Evolutionary conservation across 2,888 invertebrate genomes (phyloP), one percentile per base, ranked within the genome.

Genomic region (Ochlodes sylvanus): DNA sequence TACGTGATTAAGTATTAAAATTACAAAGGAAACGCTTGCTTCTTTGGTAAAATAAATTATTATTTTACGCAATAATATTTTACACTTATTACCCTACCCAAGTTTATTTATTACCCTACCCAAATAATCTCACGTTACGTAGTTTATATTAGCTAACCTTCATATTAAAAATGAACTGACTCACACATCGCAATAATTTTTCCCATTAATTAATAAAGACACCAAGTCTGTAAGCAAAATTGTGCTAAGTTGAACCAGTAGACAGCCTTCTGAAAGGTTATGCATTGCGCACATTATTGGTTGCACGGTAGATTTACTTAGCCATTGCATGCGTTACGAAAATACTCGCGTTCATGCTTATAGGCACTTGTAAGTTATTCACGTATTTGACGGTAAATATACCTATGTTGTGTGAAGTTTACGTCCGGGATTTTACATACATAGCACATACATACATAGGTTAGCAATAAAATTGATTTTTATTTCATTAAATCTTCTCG

Each of bases 191-290:
- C 17, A 17, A 44, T 9, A 21, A 32, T 47, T 27, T 32, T 14
- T 17, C 17, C 60, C 32, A 32, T 47, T 17, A 47, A 61, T 61
- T 47, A n/a, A 61, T 17, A 34, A 44, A 60, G 14, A 47, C 60
- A 15, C 27, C 17, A 27, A 32, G 9, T 21, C 41, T 17, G 19
- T 60, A 15, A 47, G 52, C 27, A 32, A 54, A 57, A 57, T 21
- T 47, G 56, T 64, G 56, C 64, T 56, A 64, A 64, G 64, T 64
- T 57, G 21, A 57, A 64, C 57, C 34, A 38, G 57, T 65, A 21
- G 50, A 58, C 50, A 65, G 41, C 65, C 65, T 58, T 65, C 65
- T 58, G n/a, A 21, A 58, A 57, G 58, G 65, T 65, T 65, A 65
- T n/a, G 38, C 47, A 42, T n/a, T 58, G 38, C 38, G 58, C 27